Evolutionary conservation across 1,140 invertebrate genomes (phyloP), one percentile per base, ranked within the genome.

Genomic region (Thaumetopoea pityocampa): DNA sequence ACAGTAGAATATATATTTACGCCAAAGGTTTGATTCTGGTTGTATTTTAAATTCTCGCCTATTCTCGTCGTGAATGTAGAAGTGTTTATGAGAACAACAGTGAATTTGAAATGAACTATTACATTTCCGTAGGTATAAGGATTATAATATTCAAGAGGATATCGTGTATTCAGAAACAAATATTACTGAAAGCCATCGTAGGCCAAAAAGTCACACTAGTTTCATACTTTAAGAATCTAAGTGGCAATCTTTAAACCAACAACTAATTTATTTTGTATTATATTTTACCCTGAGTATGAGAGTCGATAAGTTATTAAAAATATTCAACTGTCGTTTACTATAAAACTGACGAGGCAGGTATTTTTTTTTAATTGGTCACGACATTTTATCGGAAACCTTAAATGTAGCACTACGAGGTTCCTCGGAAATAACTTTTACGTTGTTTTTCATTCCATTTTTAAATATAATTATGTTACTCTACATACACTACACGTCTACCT

Each of bases 401-500:
- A 67, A 77, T 62, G 62, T 70, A 78, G 15, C 63, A 56, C 64
- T 77, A 77, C 60, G 36, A 51, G 46, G 41, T 53, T 66, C 51
- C 50, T 42, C 42, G 33, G 47, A 65, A 66, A 66, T 54, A 59
- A 64, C 60, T 51, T 50, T 22, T 51, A 57, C 35, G 37, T 62
- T 47, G 53, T 56, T 51, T 40, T 34, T 53, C 10, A 11, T 41
- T 22, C 47, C 51, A 37, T 52, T 62, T 64, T 62, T 43, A 61
- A 54, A 57, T 67, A 72, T 57, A 66, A 67, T 67, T 61, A 41
- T 71, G 67, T 63, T 68, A 66, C 72, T 77, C 72, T 59, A 47
- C 65, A 73, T 82, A 82, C 51, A 51, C 74, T 82, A 79, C 73
- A 57, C 51, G 52, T 69, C 78, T 82, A 82, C 76, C 78, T 82